phyloP scores from a whole-genome alignment of 2,113 vertebrate species.

The Pterophyllum scalare region DNA sequence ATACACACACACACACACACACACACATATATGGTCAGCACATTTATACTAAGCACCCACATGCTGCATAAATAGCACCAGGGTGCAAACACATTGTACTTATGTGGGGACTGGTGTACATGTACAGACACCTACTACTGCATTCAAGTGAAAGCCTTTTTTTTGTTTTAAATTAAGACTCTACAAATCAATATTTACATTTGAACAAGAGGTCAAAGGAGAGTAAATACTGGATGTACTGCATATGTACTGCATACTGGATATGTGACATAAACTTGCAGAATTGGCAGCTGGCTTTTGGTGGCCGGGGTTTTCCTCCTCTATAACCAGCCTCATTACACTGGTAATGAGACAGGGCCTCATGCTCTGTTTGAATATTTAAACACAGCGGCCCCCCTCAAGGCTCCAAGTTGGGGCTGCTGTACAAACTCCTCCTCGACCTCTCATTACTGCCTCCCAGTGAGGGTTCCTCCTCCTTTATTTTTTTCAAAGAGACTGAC shows the following conservation, averaged over 20 bases:
- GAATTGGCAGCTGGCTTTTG: conserved; percentile 52
- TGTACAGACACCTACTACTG: not conserved
- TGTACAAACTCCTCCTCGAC: conserved; percentile 59
- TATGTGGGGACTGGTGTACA: not conserved
- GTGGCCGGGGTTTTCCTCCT: conserved; percentile 33
- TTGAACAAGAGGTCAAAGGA: not conserved
- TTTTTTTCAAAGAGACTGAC: conserved; percentile 55
- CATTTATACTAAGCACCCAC: not conserved
- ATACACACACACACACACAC: not conserved
- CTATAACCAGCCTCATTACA: conserved; percentile 61
- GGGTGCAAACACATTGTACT: not conserved
- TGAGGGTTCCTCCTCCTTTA: conserved; percentile 37
- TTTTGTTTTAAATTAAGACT: not conserved
- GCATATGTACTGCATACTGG: too few species aligned
- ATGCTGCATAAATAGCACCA: not conserved
- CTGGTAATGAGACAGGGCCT: conserved; percentile 63
- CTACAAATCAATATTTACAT: not conserved
- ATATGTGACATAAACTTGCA: conserved; percentile 42
- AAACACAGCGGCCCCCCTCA: conserved; percentile 57
- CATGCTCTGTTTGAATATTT: conserved; percentile 75
- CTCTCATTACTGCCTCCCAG: conserved; percentile 70
- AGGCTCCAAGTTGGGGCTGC: conserved; percentile 54
- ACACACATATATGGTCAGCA: not conserved
- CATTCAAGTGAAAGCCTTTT: not conserved
- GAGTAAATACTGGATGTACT: not conserved